These are phyloP conservation scores for Zaprionus ornatus DNA, from an alignment of 1,140 invertebrate species.

Conservation along the genomic window DNA sequence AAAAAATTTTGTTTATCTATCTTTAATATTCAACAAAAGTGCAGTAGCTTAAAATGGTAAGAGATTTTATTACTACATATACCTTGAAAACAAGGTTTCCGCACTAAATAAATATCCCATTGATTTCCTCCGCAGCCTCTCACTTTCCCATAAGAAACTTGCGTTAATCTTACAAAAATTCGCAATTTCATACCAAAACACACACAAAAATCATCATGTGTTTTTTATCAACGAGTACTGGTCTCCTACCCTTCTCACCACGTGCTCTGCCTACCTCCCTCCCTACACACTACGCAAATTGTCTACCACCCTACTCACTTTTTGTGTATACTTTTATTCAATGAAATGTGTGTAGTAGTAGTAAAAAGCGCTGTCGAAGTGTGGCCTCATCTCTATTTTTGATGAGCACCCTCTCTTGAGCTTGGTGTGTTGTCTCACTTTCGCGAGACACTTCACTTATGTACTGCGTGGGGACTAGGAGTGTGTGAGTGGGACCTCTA, in stretches of 20 bases:
- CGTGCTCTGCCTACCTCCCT: neutral
- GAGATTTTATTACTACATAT: neutral
- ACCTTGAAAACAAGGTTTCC: neutral
- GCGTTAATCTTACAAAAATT: constrained; percentile 39
- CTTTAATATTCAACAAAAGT: neutral
- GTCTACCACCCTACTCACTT: neutral
- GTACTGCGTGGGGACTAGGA: constrained; percentile 45
- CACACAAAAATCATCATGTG: constrained; percentile 69
- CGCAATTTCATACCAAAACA: constrained; percentile 25
- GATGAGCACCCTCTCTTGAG: constrained; percentile 16
- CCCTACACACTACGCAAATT: constrained; percentile 4
- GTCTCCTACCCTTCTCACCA: constrained; percentile 14
- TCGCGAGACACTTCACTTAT: constrained; percentile 23
- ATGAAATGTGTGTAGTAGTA: constrained; percentile 75
- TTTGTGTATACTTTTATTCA: constrained; percentile 70
- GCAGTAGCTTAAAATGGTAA: neutral
- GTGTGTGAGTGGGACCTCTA: constrained; percentile 14
- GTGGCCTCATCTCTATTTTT: constrained; percentile 81
- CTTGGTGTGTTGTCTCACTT: constrained; percentile 2
- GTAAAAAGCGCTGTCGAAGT: constrained; percentile 56
- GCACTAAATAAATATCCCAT: neutral
- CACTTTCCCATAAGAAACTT: neutral
- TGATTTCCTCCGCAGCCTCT: neutral
- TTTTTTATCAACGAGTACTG: constrained; percentile 61
- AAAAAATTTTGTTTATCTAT: neutral